A percentile compares a stretch with the other conserved stretches of the same genome.
phyloP scores from a whole-genome alignment of 2,888 invertebrate species.

The Chloroclystis v-ata region DNA sequence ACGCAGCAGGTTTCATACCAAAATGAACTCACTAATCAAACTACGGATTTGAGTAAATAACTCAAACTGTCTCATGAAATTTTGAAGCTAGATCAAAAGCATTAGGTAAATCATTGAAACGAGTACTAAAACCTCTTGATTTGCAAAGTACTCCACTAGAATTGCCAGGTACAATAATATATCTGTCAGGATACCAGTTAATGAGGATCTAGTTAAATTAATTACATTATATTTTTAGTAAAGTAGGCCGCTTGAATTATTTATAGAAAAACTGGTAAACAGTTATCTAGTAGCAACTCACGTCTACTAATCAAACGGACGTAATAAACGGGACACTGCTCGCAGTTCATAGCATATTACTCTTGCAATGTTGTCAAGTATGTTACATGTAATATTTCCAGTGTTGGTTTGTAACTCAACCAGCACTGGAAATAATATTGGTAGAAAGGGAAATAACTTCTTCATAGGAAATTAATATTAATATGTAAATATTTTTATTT shows the following conservation, averaged over 20 bases:
- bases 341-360: slow-evolving; percentile 15
- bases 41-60: slow-evolving; percentile 9
- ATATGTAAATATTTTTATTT: no score
- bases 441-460: no score
- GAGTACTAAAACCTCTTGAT: slow-evolving; percentile 9
- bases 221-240: slow-evolving; percentile 42
- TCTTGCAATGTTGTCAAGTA: slow-evolving; percentile 16
- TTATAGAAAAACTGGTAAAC: slow-evolving; percentile 18
- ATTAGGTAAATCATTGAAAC: slow-evolving; percentile 16
- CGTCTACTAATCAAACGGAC: slow-evolving; percentile 16
- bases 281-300: slow-evolving; percentile 10
- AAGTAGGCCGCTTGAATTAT: slow-evolving; percentile 29
- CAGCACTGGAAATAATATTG: no score
- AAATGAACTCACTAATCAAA: background rate
- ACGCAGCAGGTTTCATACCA: background rate
- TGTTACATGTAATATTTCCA: slow-evolving; percentile 3
- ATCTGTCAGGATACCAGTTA: slow-evolving; percentile 51
- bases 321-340: slow-evolving; percentile 11
- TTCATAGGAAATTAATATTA: no score
- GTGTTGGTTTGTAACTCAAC: no score
- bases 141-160: slow-evolving; percentile 6
- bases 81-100: slow-evolving; percentile 17
- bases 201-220: slow-evolving; percentile 49
- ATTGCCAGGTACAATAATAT: slow-evolving; percentile 47
- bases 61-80: slow-evolving; percentile 11